A percentile compares a stretch with the other conserved stretches of the same genome.
Evolutionary conservation across 2,113 vertebrate genomes (phyloP).

Genomic region (Prietella phreatophila): DNA sequence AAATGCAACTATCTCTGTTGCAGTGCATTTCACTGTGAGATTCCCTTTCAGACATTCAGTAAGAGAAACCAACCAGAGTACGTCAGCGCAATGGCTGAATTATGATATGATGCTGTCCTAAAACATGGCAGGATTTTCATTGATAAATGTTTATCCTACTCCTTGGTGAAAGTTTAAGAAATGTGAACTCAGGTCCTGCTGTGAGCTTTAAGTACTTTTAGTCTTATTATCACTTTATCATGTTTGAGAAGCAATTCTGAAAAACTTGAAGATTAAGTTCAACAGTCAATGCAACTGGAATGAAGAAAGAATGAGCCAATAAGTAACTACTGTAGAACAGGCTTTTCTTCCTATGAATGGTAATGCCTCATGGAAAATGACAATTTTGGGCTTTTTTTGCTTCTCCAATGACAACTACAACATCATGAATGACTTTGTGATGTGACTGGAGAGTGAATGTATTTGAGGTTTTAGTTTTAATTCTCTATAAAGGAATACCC

Average conservation of each 20-base stretch:
- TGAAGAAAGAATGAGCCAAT: background rate
- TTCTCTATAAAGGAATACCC: background rate
- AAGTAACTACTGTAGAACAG: background rate
- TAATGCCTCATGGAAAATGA: background rate
- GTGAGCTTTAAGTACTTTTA: background rate
- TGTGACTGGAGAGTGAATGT: background rate
- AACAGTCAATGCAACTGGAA: background rate
- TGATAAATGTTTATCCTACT: background rate
- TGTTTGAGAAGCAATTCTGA: background rate
- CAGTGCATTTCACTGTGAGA: background rate
- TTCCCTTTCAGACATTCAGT: background rate
- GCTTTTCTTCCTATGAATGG: background rate
- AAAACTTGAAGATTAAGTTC: background rate
- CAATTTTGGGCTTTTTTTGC: background rate
- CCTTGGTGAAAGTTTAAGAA: background rate
- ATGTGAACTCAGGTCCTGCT: background rate
- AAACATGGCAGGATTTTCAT: constrained; percentile 5
- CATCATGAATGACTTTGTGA: background rate
- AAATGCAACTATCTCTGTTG: background rate
- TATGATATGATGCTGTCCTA: background rate
- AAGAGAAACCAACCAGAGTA: background rate
- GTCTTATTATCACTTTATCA: background rate
- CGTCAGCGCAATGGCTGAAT: background rate
- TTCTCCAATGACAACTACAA: background rate
- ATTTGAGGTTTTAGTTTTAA: background rate